Conservation (phyloP, 2,888 invertebrate species). For the Tachina fera region DNA sequence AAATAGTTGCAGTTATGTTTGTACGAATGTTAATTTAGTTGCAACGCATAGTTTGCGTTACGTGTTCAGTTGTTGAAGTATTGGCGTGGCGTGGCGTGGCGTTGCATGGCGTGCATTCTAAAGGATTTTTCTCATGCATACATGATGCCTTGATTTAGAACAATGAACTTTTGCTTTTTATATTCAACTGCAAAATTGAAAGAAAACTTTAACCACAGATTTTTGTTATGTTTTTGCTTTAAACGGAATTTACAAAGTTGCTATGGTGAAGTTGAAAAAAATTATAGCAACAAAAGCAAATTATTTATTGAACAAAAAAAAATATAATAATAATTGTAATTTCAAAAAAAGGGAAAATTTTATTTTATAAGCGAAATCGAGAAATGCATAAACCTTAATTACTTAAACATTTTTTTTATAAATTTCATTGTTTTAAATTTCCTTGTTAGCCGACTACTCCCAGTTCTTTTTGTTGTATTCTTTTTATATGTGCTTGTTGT, state of each 20-base stretch:
- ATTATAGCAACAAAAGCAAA: neutral
- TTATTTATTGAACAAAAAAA: conserved; percentile 19
- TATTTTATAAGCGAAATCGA: no score
- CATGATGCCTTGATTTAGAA: conserved; percentile 68
- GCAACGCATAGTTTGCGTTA: conserved; percentile 55
- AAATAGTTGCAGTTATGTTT: neutral
- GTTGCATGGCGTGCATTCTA: conserved; percentile 30
- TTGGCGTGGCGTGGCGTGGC: neutral
- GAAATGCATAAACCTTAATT: neutral
- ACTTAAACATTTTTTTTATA: conserved; percentile 3
- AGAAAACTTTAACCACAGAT: conserved; percentile 7
- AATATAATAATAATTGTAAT: neutral
- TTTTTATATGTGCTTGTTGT: conserved; percentile 57
- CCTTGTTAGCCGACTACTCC: neutral
- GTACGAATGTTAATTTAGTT: neutral
- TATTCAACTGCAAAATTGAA: neutral
- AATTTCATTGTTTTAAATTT: neutral
- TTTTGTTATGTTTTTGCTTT: conserved; percentile 42
- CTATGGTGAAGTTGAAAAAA: conserved; percentile 56
- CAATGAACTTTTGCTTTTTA: conserved; percentile 68
- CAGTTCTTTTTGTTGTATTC: neutral
- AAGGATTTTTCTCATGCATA: conserved; percentile 33
- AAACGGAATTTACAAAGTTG: conserved; percentile 41
- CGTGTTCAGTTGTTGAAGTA: conserved; percentile 8
- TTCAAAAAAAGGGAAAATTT: neutral